Base-by-base conservation (phyloP, 2,113 vertebrate species). In the Dissostichus mawsoni region DNA sequence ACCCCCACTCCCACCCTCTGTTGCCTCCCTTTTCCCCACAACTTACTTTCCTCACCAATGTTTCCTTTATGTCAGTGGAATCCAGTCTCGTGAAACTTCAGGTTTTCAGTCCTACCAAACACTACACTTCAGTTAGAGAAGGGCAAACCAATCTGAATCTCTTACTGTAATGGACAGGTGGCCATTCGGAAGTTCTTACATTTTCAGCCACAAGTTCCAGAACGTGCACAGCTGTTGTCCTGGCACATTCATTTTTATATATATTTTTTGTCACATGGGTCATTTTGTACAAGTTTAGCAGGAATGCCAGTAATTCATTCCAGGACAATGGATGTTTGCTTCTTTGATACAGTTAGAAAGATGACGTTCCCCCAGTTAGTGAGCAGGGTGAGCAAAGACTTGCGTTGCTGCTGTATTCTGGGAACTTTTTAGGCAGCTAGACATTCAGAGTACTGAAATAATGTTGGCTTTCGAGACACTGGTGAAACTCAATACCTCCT, bases 11-110 rank as follows among this genome's bases (percentile, higher is more conserved):
- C 56, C 33, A 59, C 81, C 69, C 83, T 82, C 41, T 87, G 75
- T 89, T 88, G 72, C 86, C 44, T 72, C 59, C 73, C 84, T 74
- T 78, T 85, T 84, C 76, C 79, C 63, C 88, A 87, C 88, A 14
- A 89, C 80, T 87, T 83, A 81, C 64, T 85, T 84, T 82, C 56
- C 67, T 84, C 76, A 83, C 63, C 77, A 82, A 89, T 92, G 84
- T 90, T 90, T 87, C 88, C 84, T 86, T 83, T 62, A 81, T 74
- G 69, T 82, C 87, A 76, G 83, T 80, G 78, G 14, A 74, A 29
- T 87, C 78, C 61, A 79, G 63, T 79, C 33, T 13, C 69, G 9
- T 44, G 0, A 59, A 8, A 11, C 23, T 20, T 41, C 17, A 55
- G 11, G 10, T 57, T 51, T 68, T 79, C 53, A 70, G 2, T 76